Evolutionary conservation across 2,888 invertebrate genomes (phyloP).

Genomic region (Drosophila paracracens): DNA sequence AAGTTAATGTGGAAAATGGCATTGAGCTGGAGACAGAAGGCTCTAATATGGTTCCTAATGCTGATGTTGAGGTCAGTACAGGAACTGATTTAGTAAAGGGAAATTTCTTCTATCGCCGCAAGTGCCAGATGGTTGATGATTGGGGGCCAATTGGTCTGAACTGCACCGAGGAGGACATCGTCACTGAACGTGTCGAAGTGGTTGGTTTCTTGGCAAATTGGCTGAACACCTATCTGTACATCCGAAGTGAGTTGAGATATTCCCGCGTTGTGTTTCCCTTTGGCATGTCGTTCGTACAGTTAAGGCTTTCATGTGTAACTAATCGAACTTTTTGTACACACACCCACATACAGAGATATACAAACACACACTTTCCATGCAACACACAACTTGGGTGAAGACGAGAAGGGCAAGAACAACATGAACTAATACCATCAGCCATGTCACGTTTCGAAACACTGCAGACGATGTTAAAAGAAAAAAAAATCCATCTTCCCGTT

Average conservation of each 20-base stretch:
- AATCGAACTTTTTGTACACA: conserved; percentile 58
- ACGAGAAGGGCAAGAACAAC: conserved; percentile 13
- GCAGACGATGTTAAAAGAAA: conserved; percentile 36
- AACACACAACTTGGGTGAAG: conserved; percentile 20
- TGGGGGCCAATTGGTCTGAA: conserved; percentile 79
- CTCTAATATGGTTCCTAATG: neutral
- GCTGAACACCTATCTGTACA: conserved; percentile 89
- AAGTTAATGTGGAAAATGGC: conserved; percentile 31
- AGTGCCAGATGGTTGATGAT: conserved; percentile 75
- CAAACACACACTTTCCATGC: conserved; percentile 14
- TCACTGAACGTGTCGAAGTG: conserved; percentile 83
- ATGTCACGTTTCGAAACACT: conserved; percentile 56
- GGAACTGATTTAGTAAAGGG: conserved; percentile 23
- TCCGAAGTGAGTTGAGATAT: conserved; percentile 88
- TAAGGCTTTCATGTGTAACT: conserved; percentile 66
- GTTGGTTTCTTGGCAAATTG: conserved; percentile 90
- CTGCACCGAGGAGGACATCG: conserved; percentile 76
- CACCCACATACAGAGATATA: conserved; percentile 6
- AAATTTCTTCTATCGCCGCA: conserved; percentile 75
- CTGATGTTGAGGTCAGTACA: conserved; percentile 5
- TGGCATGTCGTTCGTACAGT: conserved; percentile 50
- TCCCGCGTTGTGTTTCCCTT: conserved; percentile 4
- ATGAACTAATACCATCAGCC: conserved; percentile 27
- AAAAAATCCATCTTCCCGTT: conserved; percentile 16
- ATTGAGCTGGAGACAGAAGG: conserved; percentile 22